phyloP scores from a whole-genome alignment of 2,113 vertebrate species.

The Tupaia tana region DNA sequence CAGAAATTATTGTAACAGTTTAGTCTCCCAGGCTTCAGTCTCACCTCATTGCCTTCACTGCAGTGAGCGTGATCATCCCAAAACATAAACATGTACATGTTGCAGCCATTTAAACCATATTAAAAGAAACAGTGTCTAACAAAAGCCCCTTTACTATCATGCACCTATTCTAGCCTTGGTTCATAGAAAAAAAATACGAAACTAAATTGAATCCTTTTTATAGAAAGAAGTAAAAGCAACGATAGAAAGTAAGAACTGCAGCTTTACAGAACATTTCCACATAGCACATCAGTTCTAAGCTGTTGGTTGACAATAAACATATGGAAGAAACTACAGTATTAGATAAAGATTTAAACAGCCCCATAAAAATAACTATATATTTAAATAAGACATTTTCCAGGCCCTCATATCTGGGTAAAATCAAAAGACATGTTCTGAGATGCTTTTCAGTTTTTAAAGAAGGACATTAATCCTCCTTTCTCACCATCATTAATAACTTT shows the following conservation, averaged over 20 bases:
- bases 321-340: conserved; percentile 73
- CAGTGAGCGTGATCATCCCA: neutral
- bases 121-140: neutral
- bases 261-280: conserved; percentile 75
- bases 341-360: conserved; percentile 77
- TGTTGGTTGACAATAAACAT: conserved; percentile 75
- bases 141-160: conserved; percentile 11
- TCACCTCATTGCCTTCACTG: neutral
- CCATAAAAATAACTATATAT: conserved; percentile 36
- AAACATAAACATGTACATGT: neutral
- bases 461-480: conserved; percentile 51
- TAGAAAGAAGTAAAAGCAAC: conserved; percentile 71
- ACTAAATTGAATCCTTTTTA: conserved; percentile 56
- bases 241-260: conserved; percentile 62
- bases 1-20: neutral
- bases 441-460: conserved; percentile 52
- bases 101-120: neutral
- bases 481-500: neutral
- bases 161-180: neutral
- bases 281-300: conserved; percentile 67
- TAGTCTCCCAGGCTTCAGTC: neutral
- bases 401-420: conserved; percentile 35
- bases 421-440: conserved; percentile 56
- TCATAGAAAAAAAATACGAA: conserved; percentile 63
- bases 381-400: conserved; percentile 76